phyloP scores from a whole-genome alignment of 2,113 vertebrate genomes.

The Amazona guildingii region DNA sequence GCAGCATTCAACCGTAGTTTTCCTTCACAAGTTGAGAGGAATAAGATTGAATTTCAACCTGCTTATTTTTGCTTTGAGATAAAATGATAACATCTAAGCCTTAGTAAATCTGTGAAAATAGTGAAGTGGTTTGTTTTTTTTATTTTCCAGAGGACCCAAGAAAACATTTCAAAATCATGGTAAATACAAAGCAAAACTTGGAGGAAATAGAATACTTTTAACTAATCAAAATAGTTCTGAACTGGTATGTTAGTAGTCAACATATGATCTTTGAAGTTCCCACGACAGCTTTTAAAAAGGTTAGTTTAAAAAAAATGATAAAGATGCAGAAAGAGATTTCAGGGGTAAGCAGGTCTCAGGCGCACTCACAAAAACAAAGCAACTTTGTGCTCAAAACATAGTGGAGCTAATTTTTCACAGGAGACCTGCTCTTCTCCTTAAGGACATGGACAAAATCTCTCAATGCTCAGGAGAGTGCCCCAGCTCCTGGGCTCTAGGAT shows the following conservation, averaged over 20 bases:
- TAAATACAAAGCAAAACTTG: not conserved
- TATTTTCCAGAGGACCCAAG: not conserved
- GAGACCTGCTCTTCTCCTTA: not conserved
- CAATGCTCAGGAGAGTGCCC: not conserved
- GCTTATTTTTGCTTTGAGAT: not conserved
- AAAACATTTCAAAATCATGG: not conserved
- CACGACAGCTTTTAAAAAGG: not conserved
- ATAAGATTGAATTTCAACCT: not conserved
- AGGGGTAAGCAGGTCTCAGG: not conserved
- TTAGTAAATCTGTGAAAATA: not conserved
- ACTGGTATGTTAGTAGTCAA: not conserved
- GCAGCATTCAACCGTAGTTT: not conserved
- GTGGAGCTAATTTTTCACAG: not conserved
- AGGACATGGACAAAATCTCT: not conserved
- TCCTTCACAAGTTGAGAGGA: not conserved
- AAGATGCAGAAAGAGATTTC: not conserved
- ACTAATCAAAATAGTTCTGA: not conserved
- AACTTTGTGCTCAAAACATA: not conserved
- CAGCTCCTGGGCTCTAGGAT: not conserved
- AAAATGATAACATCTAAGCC: not conserved
- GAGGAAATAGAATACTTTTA: not conserved
- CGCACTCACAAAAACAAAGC: not conserved
- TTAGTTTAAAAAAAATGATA: not conserved
- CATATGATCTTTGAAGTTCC: not conserved
- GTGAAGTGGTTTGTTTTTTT: not conserved